Conservation (phyloP, 2,888 invertebrate species). For the Troides helena region DNA sequence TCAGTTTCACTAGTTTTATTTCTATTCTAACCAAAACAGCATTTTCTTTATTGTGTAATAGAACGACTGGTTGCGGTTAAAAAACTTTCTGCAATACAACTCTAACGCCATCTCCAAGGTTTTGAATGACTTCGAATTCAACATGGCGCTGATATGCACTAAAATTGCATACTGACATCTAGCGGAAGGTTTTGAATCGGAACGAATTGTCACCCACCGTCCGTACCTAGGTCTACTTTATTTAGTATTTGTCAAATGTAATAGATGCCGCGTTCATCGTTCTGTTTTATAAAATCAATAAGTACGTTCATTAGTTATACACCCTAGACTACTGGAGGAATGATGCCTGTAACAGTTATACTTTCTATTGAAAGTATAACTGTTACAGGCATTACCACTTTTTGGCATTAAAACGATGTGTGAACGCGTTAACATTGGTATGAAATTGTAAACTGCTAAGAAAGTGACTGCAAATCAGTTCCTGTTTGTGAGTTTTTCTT, state of each 20-base stretch:
- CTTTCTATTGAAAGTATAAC: not conserved
- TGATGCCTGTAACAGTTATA: not conserved
- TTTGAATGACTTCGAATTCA: not conserved
- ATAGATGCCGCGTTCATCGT: slow-evolving; percentile 18
- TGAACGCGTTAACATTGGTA: not conserved
- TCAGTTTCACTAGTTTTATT: no score
- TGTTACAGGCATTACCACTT: not conserved
- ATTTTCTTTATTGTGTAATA: no score
- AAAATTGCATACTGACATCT: slow-evolving; percentile 26
- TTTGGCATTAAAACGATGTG: not conserved
- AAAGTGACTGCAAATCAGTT: not conserved
- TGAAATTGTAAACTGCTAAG: not conserved
- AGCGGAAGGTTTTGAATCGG: slow-evolving; percentile 18
- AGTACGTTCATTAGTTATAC: not conserved
- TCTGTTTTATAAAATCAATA: slow-evolving; percentile 13
- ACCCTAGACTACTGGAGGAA: not conserved
- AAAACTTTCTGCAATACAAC: not conserved
- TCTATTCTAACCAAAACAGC: no score
- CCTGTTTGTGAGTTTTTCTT: slow-evolving; percentile 3
- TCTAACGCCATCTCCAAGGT: slow-evolving; percentile 24
- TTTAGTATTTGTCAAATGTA: not conserved
- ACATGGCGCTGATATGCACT: slow-evolving; percentile 6
- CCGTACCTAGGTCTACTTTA: not conserved
- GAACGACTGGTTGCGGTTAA: not conserved
- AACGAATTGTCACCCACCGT: not conserved